Evolutionary conservation across 2,113 vertebrate species (phyloP).

Genomic region (Myocastor coypus): DNA sequence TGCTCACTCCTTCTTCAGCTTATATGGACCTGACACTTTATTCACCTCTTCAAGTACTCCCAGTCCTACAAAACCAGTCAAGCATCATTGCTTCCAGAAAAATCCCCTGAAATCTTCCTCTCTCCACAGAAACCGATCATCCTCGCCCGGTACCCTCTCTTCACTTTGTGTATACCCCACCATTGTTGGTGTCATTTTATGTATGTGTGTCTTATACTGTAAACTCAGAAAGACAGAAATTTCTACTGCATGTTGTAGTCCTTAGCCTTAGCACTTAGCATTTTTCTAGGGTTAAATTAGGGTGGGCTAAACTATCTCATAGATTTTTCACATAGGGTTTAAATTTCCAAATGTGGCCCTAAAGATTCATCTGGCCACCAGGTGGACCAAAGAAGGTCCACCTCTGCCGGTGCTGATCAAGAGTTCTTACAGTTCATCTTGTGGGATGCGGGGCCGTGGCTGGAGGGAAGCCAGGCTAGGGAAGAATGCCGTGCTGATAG

Average conservation of each 20-base stretch:
- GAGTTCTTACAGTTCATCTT: not conserved
- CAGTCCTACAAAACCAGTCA: not conserved
- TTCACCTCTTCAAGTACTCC: not conserved
- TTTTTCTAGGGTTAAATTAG: not conserved
- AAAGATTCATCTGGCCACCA: not conserved
- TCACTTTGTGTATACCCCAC: not conserved
- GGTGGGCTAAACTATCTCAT: not conserved
- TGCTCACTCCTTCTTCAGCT: not conserved
- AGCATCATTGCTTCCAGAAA: not conserved
- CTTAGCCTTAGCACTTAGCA: not conserved
- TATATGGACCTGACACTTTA: not conserved
- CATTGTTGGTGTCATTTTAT: not conserved
- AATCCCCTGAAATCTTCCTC: not conserved
- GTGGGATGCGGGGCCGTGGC: not conserved
- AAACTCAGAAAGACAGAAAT: not conserved
- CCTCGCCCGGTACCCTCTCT: not conserved
- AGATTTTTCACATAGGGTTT: not conserved
- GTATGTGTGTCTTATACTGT: not conserved
- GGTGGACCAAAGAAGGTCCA: not conserved
- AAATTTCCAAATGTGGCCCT: not conserved
- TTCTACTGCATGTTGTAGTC: not conserved
- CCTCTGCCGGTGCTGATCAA: not conserved
- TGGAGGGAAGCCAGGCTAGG: not conserved
- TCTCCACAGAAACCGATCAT: not conserved
- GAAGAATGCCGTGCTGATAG: not conserved